Evolutionary conservation across 2,888 invertebrate genomes (phyloP).

Genomic region (Orthosia gothica): DNA sequence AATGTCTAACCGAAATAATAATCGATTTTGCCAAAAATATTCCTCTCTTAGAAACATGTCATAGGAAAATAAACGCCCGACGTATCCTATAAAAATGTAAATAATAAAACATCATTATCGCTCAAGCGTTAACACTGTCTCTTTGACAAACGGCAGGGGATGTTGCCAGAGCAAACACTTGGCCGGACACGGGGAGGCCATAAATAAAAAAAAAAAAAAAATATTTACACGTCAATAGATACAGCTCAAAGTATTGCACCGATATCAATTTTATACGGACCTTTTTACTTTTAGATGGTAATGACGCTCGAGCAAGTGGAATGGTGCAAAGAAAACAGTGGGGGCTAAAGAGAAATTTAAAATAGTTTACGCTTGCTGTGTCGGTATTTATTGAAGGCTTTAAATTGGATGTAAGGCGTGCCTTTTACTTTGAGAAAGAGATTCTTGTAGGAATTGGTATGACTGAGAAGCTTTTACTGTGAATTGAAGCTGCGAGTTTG

Average conservation of each 20-base stretch:
- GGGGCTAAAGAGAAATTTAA: constrained; percentile 34
- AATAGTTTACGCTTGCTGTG: constrained; percentile 27
- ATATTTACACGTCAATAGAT: constrained; percentile 79
- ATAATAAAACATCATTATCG: constrained; percentile 69
- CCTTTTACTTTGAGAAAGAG: constrained; percentile 16
- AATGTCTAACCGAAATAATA: neutral
- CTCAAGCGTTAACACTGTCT: constrained; percentile 69
- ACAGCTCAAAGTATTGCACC: constrained; percentile 70
- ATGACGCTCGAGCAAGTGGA: constrained; percentile 53
- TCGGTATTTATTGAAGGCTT: constrained; percentile 4
- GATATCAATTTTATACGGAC: constrained; percentile 62
- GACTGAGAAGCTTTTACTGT: neutral
- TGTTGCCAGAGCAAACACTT: constrained; percentile 66
- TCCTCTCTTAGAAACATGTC: constrained; percentile 26
- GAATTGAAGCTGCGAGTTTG: too few species aligned
- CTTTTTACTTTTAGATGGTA: constrained; percentile 68
- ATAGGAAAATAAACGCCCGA: constrained; percentile 56
- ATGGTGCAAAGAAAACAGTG: constrained; percentile 41
- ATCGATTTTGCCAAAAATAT: neutral
- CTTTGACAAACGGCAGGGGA: constrained; percentile 68
- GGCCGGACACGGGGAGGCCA: constrained; percentile 67
- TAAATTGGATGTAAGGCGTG: neutral
- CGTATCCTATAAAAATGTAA: constrained; percentile 70
- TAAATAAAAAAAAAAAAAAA: constrained; percentile 75
- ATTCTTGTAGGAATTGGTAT: neutral